phyloP scores from a whole-genome alignment of 92 coral and sea anemone genomes.

The Hydrozoanthus gracilis region DNA sequence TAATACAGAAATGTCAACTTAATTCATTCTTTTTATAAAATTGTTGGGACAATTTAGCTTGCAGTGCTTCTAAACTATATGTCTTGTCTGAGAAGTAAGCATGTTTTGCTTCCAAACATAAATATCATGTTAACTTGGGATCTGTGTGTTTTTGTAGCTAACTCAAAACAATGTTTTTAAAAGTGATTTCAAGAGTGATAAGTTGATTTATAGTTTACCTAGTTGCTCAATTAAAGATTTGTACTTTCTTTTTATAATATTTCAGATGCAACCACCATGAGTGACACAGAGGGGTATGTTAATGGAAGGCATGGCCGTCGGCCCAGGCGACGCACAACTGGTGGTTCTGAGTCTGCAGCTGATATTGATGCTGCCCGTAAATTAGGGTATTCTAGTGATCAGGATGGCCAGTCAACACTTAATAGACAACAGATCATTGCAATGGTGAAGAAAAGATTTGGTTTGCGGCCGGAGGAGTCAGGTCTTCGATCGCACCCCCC shows the following conservation, averaged over 20 bases:
- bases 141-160: no score
- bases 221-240: background rate
- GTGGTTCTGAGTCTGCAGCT: constrained; percentile 75
- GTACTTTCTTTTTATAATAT: background rate
- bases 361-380: constrained; percentile 75
- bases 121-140: no score
- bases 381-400: constrained; percentile 80
- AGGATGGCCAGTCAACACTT: constrained; percentile 75
- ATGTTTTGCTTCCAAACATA: no score
- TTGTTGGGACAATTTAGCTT: no score
- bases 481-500: constrained; percentile 52
- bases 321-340: constrained; percentile 88
- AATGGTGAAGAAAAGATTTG: constrained; percentile 92
- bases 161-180: background rate
- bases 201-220: background rate
- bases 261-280: constrained; percentile 84
- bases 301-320: constrained; percentile 68
- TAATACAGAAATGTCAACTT: no score
- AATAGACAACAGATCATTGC: constrained; percentile 83
- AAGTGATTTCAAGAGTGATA: background rate
- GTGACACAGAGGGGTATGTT: constrained; percentile 82
- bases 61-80: no score
- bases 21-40: no score
- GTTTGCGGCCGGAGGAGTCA: constrained; percentile 73
- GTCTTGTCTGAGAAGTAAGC: no score